Conservation (phyloP, 2,113 vertebrate species). For the Misgurnus anguillicaudatus region DNA sequence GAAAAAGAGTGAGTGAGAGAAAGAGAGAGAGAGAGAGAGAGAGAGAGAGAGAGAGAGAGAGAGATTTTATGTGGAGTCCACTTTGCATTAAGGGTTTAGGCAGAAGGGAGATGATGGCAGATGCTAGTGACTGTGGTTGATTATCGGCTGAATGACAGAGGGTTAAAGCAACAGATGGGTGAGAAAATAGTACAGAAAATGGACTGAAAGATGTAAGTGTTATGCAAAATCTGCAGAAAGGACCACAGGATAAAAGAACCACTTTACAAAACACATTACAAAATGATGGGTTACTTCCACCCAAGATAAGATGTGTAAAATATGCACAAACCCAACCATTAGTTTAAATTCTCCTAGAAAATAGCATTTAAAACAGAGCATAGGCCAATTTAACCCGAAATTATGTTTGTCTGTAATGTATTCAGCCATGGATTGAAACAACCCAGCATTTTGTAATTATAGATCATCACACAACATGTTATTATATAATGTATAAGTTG, state of each 20-base stretch:
- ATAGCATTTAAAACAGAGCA: too few species aligned
- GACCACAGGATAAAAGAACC: not conserved
- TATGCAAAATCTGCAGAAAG: constrained; percentile 29
- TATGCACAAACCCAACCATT: too few species aligned
- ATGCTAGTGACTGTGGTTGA: not conserved
- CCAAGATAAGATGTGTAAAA: not conserved
- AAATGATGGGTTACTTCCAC: too few species aligned
- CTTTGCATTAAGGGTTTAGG: constrained; percentile 22
- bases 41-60: not conserved
- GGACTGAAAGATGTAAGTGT: constrained; percentile 16
- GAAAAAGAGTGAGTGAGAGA: constrained; percentile 7
- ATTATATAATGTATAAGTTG: too few species aligned
- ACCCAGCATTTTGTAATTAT: too few species aligned
- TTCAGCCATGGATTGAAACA: too few species aligned
- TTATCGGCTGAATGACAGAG: constrained; percentile 18
- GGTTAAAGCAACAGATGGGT: not conserved
- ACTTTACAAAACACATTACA: too few species aligned
- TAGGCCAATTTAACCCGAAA: too few species aligned
- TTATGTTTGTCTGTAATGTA: too few species aligned
- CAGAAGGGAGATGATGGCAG: constrained; percentile 21
- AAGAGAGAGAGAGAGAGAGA: not conserved
- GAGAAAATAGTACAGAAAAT: constrained; percentile 22
- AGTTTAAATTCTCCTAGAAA: too few species aligned
- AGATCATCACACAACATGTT: too few species aligned
- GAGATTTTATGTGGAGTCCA: not conserved